Conservation (phyloP, 2,113 vertebrate genomes). For the Tamias sibiricus region DNA sequence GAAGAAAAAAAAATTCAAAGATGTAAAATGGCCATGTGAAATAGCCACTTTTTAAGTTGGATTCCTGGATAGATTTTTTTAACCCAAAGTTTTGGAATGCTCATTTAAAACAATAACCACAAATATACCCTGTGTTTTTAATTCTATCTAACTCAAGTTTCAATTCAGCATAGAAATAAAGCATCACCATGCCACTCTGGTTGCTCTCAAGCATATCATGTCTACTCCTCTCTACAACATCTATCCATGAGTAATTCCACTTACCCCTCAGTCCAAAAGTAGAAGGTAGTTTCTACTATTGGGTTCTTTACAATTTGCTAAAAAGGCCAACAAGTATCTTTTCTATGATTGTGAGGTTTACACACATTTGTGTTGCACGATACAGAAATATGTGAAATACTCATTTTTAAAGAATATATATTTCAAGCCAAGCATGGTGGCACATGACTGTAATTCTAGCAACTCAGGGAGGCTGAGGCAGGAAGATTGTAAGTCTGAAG, state of each 20-base stretch:
- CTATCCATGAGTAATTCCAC: not conserved
- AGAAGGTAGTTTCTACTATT: not conserved
- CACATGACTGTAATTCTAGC: too few relatives aligned
- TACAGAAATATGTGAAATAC: not conserved
- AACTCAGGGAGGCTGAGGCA: too few relatives aligned
- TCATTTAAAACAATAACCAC: not conserved
- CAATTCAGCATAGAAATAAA: not conserved
- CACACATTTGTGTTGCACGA: not conserved
- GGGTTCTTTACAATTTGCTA: not conserved
- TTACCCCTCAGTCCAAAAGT: not conserved
- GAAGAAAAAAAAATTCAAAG: not conserved
- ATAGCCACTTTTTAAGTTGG: not conserved
- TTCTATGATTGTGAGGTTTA: not conserved
- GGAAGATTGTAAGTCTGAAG: too few relatives aligned
- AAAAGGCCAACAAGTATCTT: not conserved
- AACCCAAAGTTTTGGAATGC: not conserved
- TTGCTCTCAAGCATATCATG: not conserved
- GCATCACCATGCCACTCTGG: not conserved
- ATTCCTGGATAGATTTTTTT: not conserved
- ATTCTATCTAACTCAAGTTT: not conserved
- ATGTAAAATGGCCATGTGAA: not conserved
- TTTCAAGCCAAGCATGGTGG: not conserved
- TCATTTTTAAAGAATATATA: not conserved
- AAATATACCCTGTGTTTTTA: not conserved
- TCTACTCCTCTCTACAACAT: not conserved